phyloP scores from a whole-genome alignment of 1,140 invertebrate species.

The Drosophila quadrilineata region DNA sequence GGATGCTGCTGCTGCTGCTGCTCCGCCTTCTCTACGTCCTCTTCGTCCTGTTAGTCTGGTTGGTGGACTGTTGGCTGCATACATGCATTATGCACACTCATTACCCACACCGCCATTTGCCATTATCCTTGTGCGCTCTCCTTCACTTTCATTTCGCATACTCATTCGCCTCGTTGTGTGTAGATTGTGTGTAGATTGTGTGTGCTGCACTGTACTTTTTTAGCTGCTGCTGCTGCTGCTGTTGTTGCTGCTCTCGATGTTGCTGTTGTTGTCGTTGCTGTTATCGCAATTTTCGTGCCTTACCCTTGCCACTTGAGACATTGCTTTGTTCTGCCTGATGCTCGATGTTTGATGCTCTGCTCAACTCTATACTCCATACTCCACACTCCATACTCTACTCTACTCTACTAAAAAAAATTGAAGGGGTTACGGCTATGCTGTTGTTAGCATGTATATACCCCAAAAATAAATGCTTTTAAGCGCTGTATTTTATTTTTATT shows the following conservation, averaged over 20 bases:
- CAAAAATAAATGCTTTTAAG: constrained; percentile 76
- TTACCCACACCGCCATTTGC: constrained; percentile 51
- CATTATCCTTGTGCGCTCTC: constrained; percentile 77
- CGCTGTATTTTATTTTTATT: constrained; percentile 17
- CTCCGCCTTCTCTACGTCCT: constrained; percentile 16
- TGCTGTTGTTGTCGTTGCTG: constrained; percentile 38
- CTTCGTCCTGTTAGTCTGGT: constrained; percentile 16
- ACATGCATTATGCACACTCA: constrained; percentile 79
- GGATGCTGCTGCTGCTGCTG: constrained; percentile 29
- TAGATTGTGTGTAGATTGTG: constrained; percentile 25
- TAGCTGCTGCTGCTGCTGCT: constrained; percentile 28
- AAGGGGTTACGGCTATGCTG: constrained; percentile 66
- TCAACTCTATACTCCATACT: too few species aligned
- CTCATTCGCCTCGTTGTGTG: constrained; percentile 45
- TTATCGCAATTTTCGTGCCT: constrained; percentile 56
- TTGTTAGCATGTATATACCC: too few species aligned
- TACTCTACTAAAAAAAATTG: constrained; percentile 38
- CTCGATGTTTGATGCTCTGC: constrained; percentile 1
- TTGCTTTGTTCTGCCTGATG: constrained; percentile 65
- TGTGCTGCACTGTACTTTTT: constrained; percentile 32
- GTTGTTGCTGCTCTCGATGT: not conserved
- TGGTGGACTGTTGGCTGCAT: constrained; percentile 40
- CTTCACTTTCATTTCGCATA: constrained; percentile 77
- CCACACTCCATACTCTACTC: too few species aligned
- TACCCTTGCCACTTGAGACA: constrained; percentile 79